Evolutionary conservation across 1,140 invertebrate genomes (phyloP).

Genomic region (Drosophila micromelanica): DNA sequence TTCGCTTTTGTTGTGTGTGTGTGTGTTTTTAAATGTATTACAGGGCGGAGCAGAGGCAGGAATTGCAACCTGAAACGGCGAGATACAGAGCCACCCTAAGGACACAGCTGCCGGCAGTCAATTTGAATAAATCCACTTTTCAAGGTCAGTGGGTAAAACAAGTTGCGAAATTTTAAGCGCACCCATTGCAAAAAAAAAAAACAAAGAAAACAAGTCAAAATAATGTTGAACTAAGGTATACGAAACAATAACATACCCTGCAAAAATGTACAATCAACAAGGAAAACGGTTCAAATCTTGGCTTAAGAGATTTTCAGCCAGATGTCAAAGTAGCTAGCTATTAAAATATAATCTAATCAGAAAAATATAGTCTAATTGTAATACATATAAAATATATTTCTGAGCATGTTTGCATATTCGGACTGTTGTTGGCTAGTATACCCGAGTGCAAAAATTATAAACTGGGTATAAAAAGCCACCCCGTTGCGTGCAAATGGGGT

Average conservation of each 20-base stretch:
- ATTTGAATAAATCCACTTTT: conserved; percentile 77
- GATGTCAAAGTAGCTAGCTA: too few species aligned
- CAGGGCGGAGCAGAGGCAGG: conserved; percentile 22
- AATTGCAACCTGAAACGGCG: conserved; percentile 53
- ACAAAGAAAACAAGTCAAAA: conserved; percentile 12
- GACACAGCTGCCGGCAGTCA: conserved; percentile 66
- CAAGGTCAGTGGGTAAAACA: conserved; percentile 84
- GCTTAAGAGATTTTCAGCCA: too few species aligned
- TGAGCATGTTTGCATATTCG: neutral
- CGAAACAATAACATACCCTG: conserved; percentile 9
- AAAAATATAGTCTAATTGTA: too few species aligned
- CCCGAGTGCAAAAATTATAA: neutral
- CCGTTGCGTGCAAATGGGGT: conserved; percentile 43
- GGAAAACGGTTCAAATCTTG: too few species aligned
- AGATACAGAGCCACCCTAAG: conserved; percentile 49
- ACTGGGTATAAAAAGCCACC: conserved; percentile 52
- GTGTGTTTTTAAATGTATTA: conserved; percentile 19
- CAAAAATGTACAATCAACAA: neutral
- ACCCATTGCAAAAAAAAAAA: conserved; percentile 45
- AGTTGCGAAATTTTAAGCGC: conserved; percentile 62
- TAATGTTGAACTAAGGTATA: neutral
- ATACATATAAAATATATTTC: neutral
- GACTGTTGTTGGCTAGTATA: neutral
- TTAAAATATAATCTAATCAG: too few species aligned
- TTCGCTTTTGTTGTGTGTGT: neutral